Conservation (phyloP, 2,113 vertebrate genomes). For the Grus americana region DNA sequence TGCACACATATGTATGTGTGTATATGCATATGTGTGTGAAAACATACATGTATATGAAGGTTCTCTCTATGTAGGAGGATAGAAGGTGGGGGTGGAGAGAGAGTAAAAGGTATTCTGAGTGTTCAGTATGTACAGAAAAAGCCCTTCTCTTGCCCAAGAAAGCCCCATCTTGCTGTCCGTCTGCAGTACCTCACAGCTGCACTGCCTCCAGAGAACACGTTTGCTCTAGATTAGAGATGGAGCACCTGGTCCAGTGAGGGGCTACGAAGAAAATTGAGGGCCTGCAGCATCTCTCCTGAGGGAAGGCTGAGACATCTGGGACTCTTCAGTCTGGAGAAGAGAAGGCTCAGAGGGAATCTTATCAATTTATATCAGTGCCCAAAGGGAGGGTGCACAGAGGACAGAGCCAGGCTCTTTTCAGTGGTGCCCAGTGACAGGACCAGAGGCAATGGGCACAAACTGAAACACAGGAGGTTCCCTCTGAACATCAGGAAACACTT, state of each 20-base stretch:
- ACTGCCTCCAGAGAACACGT: not conserved
- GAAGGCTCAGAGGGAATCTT: not conserved
- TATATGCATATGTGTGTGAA: not conserved
- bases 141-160: not conserved
- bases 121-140: not conserved
- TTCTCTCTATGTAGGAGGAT: not conserved
- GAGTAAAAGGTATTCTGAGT: not conserved
- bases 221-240: not conserved
- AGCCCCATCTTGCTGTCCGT: accelerated
- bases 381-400: not conserved
- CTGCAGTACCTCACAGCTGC: not conserved
- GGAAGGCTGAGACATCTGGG: not conserved
- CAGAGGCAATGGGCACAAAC: not conserved
- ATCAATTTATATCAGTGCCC: not conserved
- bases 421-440: not conserved
- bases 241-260: not conserved
- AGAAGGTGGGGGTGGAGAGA: not conserved
- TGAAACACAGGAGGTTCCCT: not conserved
- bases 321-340: not conserved
- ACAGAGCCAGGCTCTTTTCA: not conserved
- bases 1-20: not conserved
- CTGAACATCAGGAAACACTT: not conserved
- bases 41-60: not conserved
- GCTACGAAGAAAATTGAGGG: not conserved
- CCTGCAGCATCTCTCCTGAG: not conserved